Percentiles rank a stretch among this genome's conserved stretches.
These are phyloP conservation scores for Aquatica leii DNA, from an alignment of 2,888 invertebrate genomes.

Conservation along the genomic window DNA sequence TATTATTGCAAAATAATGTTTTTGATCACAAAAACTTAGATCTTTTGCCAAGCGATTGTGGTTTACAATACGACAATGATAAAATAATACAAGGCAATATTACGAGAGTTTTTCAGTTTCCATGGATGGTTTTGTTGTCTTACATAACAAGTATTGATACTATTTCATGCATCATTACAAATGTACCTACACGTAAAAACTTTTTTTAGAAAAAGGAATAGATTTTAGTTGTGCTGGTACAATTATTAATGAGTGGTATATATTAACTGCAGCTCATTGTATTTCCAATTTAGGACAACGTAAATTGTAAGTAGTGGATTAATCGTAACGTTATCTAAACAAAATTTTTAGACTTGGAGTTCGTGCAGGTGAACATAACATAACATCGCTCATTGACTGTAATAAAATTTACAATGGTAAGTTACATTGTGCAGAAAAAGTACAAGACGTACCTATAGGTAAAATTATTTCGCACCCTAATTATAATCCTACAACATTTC, in stretches of 20 bases:
- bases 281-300: conserved; percentile 49
- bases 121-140: conserved; percentile 79
- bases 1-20: neutral
- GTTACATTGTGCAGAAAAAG: conserved; percentile 56
- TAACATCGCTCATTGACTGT: conserved; percentile 61
- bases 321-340: neutral
- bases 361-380: conserved; percentile 71
- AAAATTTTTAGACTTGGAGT: conserved; percentile 63
- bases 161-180: neutral
- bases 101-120: conserved; percentile 67
- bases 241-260: conserved; percentile 61
- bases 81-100: neutral
- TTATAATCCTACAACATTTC: conserved; percentile 61
- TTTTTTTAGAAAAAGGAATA: conserved; percentile 46
- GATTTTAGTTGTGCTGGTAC: conserved; percentile 62
- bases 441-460: conserved; percentile 65
- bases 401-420: conserved; percentile 35
- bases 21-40: conserved; percentile 13
- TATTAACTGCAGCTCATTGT: conserved; percentile 71
- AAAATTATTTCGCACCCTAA: conserved; percentile 63
- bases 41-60: conserved; percentile 9
- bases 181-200: too few species aligned
- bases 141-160: conserved; percentile 71
- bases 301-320: conserved; percentile 48
- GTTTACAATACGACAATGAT: neutral